Evolutionary conservation across 1,140 invertebrate species (phyloP), one percentile per base, ranked within the genome.

Genomic region (Brachionus manjavacas): DNA sequence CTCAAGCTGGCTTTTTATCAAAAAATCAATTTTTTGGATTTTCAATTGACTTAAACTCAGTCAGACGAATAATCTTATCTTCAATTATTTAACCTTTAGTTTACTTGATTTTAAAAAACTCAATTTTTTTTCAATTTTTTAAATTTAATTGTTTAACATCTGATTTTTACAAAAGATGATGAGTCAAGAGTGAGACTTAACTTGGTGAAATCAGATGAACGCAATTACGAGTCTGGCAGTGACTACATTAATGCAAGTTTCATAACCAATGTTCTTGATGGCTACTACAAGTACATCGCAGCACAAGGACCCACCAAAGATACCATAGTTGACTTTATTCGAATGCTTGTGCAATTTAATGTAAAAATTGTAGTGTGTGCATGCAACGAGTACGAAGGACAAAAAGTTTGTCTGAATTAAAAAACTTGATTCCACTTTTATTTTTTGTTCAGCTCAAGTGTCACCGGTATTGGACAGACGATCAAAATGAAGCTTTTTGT

Each of bases 221-320:
- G 14, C n/a, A 60, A 64, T 12, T 49, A 49, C 11, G 72, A 76
- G 25, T 23, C 43, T 25, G 97, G 96, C 0, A 96, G 95, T 1
- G 81, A 72, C 12, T 83, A 83, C 52, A 83, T 83, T 9, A 83
- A 83, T 55, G 81, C 81, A 9, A 68, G 35, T 39, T 70, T 70
- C 28, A 72, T 83, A 72, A 68, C 41, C 0, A 70, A 83, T 68
- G 64, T 52, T 16, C 41, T 83, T 4, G 39, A 83, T 20, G 68
- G 64, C 16, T 68, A 83, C 68, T 68, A 68, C 41, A 31, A 60
- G 23, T 83, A 83, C 20, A 76, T 84, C 7, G 83, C 83, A 4
- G 83, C 83, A 9, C 83, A 84, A 16, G 83, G 83, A 23, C 83
- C 83, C 31, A 84, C 4, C 25, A 49, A 72, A 43, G 46, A 74